These are phyloP conservation scores for Cheilosia scutellata DNA, from an alignment of 2,888 invertebrate species.

Conservation along the genomic window DNA sequence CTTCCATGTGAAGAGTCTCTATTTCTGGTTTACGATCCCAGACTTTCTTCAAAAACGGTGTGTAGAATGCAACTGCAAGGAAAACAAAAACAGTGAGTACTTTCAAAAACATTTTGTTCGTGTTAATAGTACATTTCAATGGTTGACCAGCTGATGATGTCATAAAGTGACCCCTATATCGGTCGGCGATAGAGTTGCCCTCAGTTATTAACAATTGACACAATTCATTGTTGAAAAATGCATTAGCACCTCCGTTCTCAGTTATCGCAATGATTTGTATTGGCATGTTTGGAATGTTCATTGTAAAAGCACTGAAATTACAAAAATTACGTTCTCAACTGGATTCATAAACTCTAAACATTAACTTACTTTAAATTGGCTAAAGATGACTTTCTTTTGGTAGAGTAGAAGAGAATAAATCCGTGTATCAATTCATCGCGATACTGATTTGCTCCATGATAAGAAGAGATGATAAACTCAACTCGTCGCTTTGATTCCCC, in stretches of 20 bases:
- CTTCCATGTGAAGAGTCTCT: constrained; percentile 95
- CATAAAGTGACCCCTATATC: constrained; percentile 95
- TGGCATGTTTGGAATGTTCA: constrained; percentile 96
- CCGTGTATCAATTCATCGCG: constrained; percentile 97
- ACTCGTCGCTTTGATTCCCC: constrained; percentile 95
- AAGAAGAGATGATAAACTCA: constrained; percentile 96
- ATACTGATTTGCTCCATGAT: constrained; percentile 96
- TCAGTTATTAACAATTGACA: constrained; percentile 96
- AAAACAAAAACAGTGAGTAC: neutral
- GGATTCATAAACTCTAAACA: neutral
- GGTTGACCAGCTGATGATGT: constrained; percentile 93
- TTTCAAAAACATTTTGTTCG: too few relatives aligned
- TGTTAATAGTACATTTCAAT: constrained; percentile 89
- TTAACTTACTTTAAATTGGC: constrained; percentile 92
- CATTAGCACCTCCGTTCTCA: constrained; percentile 94
- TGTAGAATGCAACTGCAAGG: constrained; percentile 93
- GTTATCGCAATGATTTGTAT: constrained; percentile 97
- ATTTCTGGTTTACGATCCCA: constrained; percentile 98
- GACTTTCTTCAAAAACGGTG: constrained; percentile 97
- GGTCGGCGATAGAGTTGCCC: constrained; percentile 95
- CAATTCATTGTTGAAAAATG: constrained; percentile 95
- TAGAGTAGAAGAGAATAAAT: constrained; percentile 97
- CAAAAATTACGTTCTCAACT: neutral
- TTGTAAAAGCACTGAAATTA: constrained; percentile 91
- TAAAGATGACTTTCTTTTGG: constrained; percentile 96